Evolutionary conservation across 1,140 invertebrate species (phyloP).

Genomic region (Danaus plexippus): DNA sequence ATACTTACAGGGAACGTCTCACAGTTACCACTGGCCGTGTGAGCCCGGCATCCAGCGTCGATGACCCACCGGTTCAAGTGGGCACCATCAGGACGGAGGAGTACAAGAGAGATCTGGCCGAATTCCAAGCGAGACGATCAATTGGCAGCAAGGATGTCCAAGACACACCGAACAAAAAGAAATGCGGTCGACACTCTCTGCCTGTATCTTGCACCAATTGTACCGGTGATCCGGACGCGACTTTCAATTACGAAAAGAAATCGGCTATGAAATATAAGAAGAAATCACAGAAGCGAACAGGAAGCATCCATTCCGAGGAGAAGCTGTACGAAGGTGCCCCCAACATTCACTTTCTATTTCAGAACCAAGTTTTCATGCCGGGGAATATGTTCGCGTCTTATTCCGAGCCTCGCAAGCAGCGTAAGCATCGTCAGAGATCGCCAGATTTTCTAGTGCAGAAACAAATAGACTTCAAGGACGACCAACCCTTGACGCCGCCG

Average conservation of each 20-base stretch:
- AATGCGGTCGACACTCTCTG: conserved; percentile 56
- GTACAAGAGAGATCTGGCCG: conserved; percentile 63
- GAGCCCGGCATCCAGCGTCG: conserved; percentile 24
- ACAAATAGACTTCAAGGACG: conserved; percentile 56
- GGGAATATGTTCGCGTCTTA: conserved; percentile 46
- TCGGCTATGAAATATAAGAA: conserved; percentile 60
- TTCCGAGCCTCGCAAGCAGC: conserved; percentile 43
- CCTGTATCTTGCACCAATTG: conserved; percentile 62
- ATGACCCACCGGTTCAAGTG: conserved; percentile 27
- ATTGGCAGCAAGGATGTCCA: conserved; percentile 35
- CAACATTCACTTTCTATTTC: conserved; percentile 66
- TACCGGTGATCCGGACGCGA: conserved; percentile 45
- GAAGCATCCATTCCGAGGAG: conserved; percentile 39
- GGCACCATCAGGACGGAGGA: conserved; percentile 65
- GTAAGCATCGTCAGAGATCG: conserved; percentile 25
- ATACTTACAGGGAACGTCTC: conserved; percentile 47
- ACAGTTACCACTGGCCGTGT: conserved; percentile 48
- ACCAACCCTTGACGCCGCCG: conserved; percentile 41
- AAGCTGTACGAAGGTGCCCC: conserved; percentile 39
- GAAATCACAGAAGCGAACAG: conserved; percentile 40
- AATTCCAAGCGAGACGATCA: conserved; percentile 64
- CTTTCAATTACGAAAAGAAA: conserved; percentile 64
- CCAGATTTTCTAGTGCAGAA: conserved; percentile 45
- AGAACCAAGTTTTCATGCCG: conserved; percentile 67
- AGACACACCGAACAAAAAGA: conserved; percentile 46